phyloP scores from a whole-genome alignment of 2,113 vertebrate genomes.

The Columbina picui region DNA sequence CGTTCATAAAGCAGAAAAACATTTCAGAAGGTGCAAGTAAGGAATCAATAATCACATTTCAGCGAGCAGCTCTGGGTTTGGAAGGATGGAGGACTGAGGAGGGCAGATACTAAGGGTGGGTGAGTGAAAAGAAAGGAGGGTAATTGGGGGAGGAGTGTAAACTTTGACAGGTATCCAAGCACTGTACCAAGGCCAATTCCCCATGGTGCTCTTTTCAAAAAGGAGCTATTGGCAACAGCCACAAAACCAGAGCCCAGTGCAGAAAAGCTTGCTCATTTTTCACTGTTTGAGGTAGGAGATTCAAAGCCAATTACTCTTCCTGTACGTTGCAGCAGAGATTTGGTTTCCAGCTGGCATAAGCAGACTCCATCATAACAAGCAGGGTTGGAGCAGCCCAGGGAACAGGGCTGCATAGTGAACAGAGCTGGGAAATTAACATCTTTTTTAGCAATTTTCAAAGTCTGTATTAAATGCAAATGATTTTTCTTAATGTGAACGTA shows the following conservation, averaged over 20 bases:
- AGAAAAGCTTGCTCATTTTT: background rate
- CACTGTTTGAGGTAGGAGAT: background rate
- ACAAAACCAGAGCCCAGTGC: background rate
- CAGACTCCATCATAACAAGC: fast-evolving
- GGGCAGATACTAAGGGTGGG: background rate
- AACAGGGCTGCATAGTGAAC: background rate
- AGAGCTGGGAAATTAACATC: background rate
- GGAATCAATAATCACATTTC: background rate
- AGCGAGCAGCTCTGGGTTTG: background rate
- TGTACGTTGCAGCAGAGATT: background rate
- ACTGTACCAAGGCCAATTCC: background rate
- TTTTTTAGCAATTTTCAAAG: background rate
- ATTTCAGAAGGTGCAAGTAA: background rate
- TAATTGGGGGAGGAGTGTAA: background rate
- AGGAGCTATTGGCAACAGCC: background rate
- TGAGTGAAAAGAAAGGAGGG: background rate
- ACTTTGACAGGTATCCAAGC: background rate
- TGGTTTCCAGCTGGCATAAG: background rate
- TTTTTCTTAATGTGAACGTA: background rate
- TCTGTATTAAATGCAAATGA: background rate
- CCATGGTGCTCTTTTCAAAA: background rate
- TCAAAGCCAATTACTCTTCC: background rate
- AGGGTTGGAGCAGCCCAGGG: background rate
- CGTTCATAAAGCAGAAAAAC: background rate
- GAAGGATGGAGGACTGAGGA: background rate